Evolutionary conservation across 2,113 vertebrate species (phyloP).

Genomic region (Nerophis ophidion): DNA sequence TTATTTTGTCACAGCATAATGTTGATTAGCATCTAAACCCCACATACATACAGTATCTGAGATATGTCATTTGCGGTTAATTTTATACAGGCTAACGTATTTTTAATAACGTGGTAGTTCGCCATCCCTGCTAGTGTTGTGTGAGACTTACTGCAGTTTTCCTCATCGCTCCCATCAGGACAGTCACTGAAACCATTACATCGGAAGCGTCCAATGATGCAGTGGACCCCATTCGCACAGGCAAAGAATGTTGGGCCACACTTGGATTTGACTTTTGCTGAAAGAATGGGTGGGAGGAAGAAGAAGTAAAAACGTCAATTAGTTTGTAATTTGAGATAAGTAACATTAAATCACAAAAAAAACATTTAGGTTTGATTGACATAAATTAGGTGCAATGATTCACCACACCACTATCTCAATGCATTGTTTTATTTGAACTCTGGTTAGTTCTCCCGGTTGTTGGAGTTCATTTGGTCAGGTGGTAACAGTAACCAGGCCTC

Average conservation of each 20-base stretch:
- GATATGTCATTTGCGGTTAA: too few relatives aligned
- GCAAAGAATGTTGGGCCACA: conserved; percentile 91
- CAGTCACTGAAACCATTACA: conserved; percentile 95
- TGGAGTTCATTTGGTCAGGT: too few relatives aligned
- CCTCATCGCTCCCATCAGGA: conserved; percentile 91
- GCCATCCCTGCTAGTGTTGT: not conserved
- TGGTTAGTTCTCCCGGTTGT: too few relatives aligned
- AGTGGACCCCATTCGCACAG: conserved; percentile 88
- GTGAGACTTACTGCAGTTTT: conserved; percentile 92
- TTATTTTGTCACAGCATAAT: too few relatives aligned
- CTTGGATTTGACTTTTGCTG: conserved; percentile 87
- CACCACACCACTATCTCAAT: too few relatives aligned
- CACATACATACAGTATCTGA: too few relatives aligned
- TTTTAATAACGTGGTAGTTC: too few relatives aligned
- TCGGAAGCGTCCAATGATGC: conserved; percentile 94
- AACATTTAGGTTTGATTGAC: not conserved
- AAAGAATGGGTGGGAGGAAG: conserved; percentile 6
- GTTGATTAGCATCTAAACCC: too few relatives aligned
- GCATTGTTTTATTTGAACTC: too few relatives aligned
- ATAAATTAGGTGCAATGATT: too few relatives aligned
- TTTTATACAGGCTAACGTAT: too few relatives aligned
- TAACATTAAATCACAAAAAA: not conserved
- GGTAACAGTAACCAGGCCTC: too few relatives aligned
- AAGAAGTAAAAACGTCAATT: conserved; percentile 23
- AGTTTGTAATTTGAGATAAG: conserved; percentile 4